These are phyloP conservation scores for Monomorium pharaonis DNA, from an alignment of 1,140 invertebrate genomes.

Conservation along the genomic window DNA sequence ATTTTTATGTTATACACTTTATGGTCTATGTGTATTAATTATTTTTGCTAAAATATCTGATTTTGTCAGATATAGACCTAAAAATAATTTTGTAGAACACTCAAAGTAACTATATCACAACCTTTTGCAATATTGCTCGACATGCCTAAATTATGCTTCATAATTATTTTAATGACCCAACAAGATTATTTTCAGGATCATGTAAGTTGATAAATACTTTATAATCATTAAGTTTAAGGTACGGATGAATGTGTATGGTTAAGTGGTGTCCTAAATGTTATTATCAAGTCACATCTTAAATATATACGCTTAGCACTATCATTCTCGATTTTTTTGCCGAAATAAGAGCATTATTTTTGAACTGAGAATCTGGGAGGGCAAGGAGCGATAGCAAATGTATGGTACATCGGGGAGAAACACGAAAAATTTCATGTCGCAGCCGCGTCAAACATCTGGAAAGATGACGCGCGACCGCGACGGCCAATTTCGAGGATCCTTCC, in stretches of 20 bases:
- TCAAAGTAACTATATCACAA: background rate
- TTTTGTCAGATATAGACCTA: background rate
- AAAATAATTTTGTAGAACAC: background rate
- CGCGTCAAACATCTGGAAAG: constrained; percentile 43
- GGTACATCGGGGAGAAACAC: background rate
- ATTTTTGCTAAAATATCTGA: background rate
- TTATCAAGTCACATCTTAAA: too few relatives aligned
- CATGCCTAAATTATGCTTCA: background rate
- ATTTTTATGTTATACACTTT: too few relatives aligned
- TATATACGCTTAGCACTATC: too few relatives aligned
- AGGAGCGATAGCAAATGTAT: background rate
- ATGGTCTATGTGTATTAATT: too few relatives aligned
- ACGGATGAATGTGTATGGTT: too few relatives aligned
- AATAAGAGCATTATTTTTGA: too few relatives aligned
- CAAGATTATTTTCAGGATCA: too few relatives aligned
- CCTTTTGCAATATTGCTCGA: background rate
- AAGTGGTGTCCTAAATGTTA: too few relatives aligned
- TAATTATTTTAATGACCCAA: too few relatives aligned
- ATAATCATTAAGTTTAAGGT: too few relatives aligned
- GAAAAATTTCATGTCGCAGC: constrained; percentile 1
- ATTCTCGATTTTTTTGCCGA: too few relatives aligned
- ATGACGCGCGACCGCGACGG: constrained; percentile 62
- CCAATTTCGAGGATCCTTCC: constrained; percentile 65
- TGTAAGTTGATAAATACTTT: too few relatives aligned
- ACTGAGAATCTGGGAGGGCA: background rate